Base-by-base conservation (phyloP, 2,888 invertebrate genomes). In the Blastobasis lacticolella region DNA sequence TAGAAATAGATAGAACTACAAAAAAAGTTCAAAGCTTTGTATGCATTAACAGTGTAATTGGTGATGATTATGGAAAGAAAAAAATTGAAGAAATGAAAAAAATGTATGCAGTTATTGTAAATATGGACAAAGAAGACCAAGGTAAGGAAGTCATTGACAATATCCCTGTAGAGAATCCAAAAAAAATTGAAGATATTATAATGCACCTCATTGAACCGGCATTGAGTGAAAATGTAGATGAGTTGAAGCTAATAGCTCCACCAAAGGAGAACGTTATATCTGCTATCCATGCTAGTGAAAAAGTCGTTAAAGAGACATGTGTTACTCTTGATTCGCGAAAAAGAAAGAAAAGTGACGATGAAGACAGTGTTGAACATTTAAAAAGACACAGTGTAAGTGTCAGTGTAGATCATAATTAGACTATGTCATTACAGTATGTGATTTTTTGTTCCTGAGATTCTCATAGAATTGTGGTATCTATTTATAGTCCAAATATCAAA, bases 11-110 rank as follows among this genome's bases (percentile, higher is more conserved):
- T 69, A 92, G 91, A 68, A 87, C 87, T 48, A 92, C 93, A 5
- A 94, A 95, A 61, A 91, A 91, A 52, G 94, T 95, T 37, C 94
- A 93, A 69, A 95, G 95, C 56, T 96, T 97, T 80, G 92, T 96
- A 43, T 97, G 96, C 78, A 91, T 96, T 52, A 97, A 97, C 73
- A 94, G 94, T 54, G 87, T 95, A 51, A 91, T 92, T 57, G 91
- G 93, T 54, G 92, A 92, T 57, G 95, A 95, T 67, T 93, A 94
- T 78, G 96, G 96, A 8, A 85, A 90, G 55, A 84, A 89, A 54
- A 90, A 94, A 67, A 92, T 94, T 58, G 90, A 91, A 49, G 93
- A 95, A 61, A 95, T 96, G 95, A 95, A 94, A 72, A 89, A 89
- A 56, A 91, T 92, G 71, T 95, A 92, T 82, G 93, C 95, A 6